Evolutionary conservation across 2,797 vertebrate species (phyloP).

Genomic region (Pseudopleuronectes americanus): DNA sequence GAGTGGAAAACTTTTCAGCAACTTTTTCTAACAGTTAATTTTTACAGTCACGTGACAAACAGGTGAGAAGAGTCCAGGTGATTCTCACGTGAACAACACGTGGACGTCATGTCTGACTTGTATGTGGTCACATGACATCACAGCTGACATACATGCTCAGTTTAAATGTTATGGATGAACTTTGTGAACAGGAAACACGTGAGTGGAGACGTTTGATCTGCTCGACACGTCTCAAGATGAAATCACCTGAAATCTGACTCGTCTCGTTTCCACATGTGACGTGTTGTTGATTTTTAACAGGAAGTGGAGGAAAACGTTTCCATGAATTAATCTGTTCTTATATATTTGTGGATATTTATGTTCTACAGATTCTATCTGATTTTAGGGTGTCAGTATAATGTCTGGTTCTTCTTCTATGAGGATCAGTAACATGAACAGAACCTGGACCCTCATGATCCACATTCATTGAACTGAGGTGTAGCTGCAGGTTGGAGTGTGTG

Average conservation of each 20-base stretch:
- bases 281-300: background rate
- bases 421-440: conserved; percentile 5
- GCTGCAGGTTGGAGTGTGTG: conserved; percentile 2
- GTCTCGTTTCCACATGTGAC: too few species aligned
- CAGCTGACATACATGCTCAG: background rate
- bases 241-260: conserved; percentile 32
- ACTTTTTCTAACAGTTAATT: conserved; percentile 39
- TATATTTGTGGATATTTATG: conserved; percentile 51
- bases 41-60: conserved; percentile 33
- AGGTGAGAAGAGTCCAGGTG: conserved; percentile 27
- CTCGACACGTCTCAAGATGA: too few species aligned
- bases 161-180: too few species aligned
- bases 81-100: background rate
- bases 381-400: conserved; percentile 42
- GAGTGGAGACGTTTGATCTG: too few species aligned
- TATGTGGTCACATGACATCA: background rate
- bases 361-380: conserved; percentile 49
- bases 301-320: conserved; percentile 4
- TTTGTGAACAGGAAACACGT: too few species aligned
- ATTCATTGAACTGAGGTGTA: background rate
- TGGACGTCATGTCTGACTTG: background rate
- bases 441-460: background rate
- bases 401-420: conserved; percentile 34
- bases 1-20: conserved; percentile 50
- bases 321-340: conserved; percentile 41